Conservation (phyloP, 2,888 invertebrate species). For the Mantis religiosa region DNA sequence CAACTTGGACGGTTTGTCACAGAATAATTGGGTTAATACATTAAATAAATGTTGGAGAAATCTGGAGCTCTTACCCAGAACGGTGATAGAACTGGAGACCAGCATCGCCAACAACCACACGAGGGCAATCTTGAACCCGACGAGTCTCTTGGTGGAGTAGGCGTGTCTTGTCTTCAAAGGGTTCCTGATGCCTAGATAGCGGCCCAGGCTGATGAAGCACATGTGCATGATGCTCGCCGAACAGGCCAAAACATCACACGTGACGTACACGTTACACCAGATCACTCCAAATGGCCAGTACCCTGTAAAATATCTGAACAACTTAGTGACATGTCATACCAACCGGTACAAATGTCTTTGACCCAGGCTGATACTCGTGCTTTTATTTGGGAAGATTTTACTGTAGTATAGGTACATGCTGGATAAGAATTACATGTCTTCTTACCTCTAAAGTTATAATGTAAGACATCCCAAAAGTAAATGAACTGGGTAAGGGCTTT, state of each 20-base stretch:
- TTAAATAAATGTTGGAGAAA: not conserved
- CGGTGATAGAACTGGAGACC: slow-evolving; percentile 80
- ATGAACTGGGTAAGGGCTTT: too few relatives aligned
- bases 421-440: too few relatives aligned
- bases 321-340: too few relatives aligned
- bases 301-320: slow-evolving; percentile 53
- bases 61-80: slow-evolving; percentile 60
- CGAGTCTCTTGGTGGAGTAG: slow-evolving; percentile 72
- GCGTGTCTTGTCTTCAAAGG: slow-evolving; percentile 82
- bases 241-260: slow-evolving; percentile 93
- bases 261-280: slow-evolving; percentile 92
- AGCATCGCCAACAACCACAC: slow-evolving; percentile 90
- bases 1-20: not conserved
- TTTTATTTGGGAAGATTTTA: too few relatives aligned
- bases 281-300: slow-evolving; percentile 88
- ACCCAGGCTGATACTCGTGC: too few relatives aligned
- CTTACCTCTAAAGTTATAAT: too few relatives aligned
- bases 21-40: not conserved
- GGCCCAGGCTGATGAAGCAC: slow-evolving; percentile 85
- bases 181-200: slow-evolving; percentile 84
- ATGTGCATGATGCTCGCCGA: slow-evolving; percentile 94
- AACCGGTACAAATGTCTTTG: too few relatives aligned
- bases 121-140: slow-evolving; percentile 81
- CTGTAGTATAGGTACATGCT: too few relatives aligned
- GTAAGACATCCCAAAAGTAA: too few relatives aligned